phyloP scores from a whole-genome alignment of 2,797 vertebrate genomes.

The Varecia variegata region DNA sequence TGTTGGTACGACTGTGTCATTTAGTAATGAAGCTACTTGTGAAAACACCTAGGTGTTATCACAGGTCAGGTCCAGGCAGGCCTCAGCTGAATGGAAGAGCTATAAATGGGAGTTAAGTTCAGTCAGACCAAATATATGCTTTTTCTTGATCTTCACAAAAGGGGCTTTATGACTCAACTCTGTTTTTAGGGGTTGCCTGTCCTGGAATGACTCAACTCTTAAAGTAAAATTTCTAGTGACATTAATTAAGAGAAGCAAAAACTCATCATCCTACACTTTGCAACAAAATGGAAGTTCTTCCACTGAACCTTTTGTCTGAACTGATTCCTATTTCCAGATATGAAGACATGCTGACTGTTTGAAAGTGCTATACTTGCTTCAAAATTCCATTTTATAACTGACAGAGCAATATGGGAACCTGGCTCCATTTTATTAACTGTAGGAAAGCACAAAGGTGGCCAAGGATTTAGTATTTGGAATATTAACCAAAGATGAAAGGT shows the following conservation, averaged over 20 bases:
- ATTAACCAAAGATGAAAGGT: not conserved
- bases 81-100: not conserved
- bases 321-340: not conserved
- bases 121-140: not conserved
- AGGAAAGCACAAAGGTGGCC: not conserved
- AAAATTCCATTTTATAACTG: not conserved
- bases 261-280: not conserved
- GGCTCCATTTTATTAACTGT: not conserved
- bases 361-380: not conserved
- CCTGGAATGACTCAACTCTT: not conserved
- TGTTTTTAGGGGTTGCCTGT: too few species aligned
- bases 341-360: not conserved
- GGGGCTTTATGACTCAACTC: not conserved
- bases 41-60: not conserved
- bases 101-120: not conserved
- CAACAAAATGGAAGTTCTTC: not conserved
- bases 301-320: not conserved
- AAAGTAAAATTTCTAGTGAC: not conserved
- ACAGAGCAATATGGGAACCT: not conserved
- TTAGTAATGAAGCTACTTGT: not conserved
- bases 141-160: not conserved
- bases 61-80: not conserved
- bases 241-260: not conserved
- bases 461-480: not conserved
- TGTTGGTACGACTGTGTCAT: not conserved